Evolutionary conservation across 2,888 invertebrate species (phyloP), one percentile per base, ranked within the genome.

Genomic region (Harpalus rubripes): DNA sequence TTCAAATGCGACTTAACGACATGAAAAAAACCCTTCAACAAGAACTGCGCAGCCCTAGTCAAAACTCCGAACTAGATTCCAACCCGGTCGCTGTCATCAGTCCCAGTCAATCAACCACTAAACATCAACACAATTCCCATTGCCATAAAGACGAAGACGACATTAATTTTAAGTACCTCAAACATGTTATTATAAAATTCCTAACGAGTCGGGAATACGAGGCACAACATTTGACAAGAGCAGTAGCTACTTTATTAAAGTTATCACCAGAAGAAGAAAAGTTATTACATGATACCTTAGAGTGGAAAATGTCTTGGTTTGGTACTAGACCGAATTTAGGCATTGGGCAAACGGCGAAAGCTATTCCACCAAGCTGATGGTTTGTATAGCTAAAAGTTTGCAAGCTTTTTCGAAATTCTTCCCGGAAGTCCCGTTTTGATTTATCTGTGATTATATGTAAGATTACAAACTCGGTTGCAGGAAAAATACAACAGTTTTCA

Each of bases 131-230:
- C 12, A 89, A 89, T 59, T 91, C 92, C 7, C 91, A 92, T 39
- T 90, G 92, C 78, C 94, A 93, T 88, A 94, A 92, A 81, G 91
- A 91, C 86, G 93, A 93, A 88, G 94, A 95, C 86, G 95, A 96
- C 88, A 94, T 96, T 74, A 96, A 96, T 91, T 96, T 96, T 89
- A 94, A 95, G 90, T 98, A 98, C 91, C 92, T 98, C 85, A 98
- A 98, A 90, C 98, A 98, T 92, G 98, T 98, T 86, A 95, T 98
- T 86, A 95, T 98, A 2, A 97, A 98, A 90, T 98, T 98, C 91
- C 93, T 98, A 88, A 98, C 98, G 0, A 95, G 96, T 90, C 93
- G 96, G 86, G 98, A 98, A 91, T 93, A 95, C 44, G 95, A 98
- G 93, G 98, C 98, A 59, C 93, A 97, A 22, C 98, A 98, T 91